Evolutionary conservation across 2,888 invertebrate species (phyloP).

Genomic region (Pseudococcus jackbeardsleyi): DNA sequence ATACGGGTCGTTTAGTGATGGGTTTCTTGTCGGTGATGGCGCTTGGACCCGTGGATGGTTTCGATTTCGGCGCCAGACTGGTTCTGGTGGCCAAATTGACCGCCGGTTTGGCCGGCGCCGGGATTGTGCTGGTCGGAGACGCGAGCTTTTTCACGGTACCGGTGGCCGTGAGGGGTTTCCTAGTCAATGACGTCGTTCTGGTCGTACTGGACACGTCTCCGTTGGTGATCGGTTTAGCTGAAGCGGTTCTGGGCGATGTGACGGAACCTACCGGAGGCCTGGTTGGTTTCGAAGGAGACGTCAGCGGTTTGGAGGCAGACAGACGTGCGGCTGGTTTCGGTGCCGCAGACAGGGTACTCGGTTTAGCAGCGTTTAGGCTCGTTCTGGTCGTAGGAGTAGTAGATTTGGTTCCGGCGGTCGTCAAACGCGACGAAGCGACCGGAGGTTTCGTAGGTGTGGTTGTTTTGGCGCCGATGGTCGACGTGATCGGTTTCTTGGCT

Average conservation of each 20-base stretch:
- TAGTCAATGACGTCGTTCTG: neutral
- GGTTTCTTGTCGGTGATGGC: conserved; percentile 23
- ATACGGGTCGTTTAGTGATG: conserved; percentile 47
- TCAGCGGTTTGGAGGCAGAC: neutral
- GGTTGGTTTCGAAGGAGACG: conserved; percentile 27
- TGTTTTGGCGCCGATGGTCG: conserved; percentile 53
- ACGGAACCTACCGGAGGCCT: neutral
- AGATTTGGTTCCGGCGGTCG: too few relatives aligned
- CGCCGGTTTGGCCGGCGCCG: conserved; percentile 59
- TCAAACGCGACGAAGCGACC: too few relatives aligned
- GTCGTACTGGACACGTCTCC: conserved; percentile 57
- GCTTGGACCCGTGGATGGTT: conserved; percentile 20
- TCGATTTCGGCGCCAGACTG: conserved; percentile 66
- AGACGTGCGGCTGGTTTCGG: conserved; percentile 43
- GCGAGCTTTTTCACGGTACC: neutral
- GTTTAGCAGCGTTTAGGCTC: conserved; percentile 40
- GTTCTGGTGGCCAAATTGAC: conserved; percentile 65
- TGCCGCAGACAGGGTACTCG: conserved; percentile 42
- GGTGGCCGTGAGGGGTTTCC: conserved; percentile 1
- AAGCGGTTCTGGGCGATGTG: conserved; percentile 55
- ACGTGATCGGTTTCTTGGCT: conserved; percentile 48
- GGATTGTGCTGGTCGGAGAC: conserved; percentile 3
- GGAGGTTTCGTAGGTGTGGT: neutral
- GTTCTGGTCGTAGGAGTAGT: conserved; percentile 3
- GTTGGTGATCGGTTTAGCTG: conserved; percentile 61